These are phyloP conservation scores for Dasysyrphus albostriatus DNA, from an alignment of 2,888 invertebrate species.

Conservation along the genomic window DNA sequence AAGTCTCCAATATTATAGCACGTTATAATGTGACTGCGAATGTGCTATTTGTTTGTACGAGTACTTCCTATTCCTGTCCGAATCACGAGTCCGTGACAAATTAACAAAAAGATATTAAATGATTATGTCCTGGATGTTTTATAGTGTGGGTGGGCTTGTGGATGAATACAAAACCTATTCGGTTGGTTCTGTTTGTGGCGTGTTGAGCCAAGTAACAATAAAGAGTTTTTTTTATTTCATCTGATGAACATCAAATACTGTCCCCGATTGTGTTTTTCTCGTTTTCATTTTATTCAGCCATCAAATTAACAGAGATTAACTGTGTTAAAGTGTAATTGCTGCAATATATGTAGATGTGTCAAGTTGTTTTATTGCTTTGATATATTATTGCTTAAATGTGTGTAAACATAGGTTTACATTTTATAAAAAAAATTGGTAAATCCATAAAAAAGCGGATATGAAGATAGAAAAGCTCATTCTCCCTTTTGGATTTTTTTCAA, in stretches of 20 bases:
- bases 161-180: slow-evolving; percentile 16
- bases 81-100: slow-evolving; percentile 67
- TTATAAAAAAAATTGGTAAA: background rate
- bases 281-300: slow-evolving; percentile 30
- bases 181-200: slow-evolving; percentile 46
- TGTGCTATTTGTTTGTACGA: slow-evolving; percentile 4
- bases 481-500: too few relatives aligned
- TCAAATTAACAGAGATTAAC: slow-evolving; percentile 48
- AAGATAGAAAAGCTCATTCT: too few relatives aligned
- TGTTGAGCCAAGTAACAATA: slow-evolving; percentile 36
- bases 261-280: slow-evolving; percentile 5
- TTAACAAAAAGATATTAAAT: slow-evolving; percentile 71
- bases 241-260: slow-evolving; percentile 25
- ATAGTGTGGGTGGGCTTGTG: slow-evolving; percentile 18
- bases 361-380: slow-evolving; percentile 3
- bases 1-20: slow-evolving; percentile 21
- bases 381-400: too few relatives aligned
- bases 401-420: background rate
- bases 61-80: slow-evolving; percentile 36
- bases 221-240: slow-evolving; percentile 20
- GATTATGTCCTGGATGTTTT: slow-evolving; percentile 63
- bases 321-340: slow-evolving; percentile 17
- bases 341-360: slow-evolving; percentile 13
- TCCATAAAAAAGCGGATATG: too few relatives aligned
- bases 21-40: background rate